Evolutionary conservation across 2,113 vertebrate species (phyloP).

Genomic region (Nothocercus nigrocapillus): DNA sequence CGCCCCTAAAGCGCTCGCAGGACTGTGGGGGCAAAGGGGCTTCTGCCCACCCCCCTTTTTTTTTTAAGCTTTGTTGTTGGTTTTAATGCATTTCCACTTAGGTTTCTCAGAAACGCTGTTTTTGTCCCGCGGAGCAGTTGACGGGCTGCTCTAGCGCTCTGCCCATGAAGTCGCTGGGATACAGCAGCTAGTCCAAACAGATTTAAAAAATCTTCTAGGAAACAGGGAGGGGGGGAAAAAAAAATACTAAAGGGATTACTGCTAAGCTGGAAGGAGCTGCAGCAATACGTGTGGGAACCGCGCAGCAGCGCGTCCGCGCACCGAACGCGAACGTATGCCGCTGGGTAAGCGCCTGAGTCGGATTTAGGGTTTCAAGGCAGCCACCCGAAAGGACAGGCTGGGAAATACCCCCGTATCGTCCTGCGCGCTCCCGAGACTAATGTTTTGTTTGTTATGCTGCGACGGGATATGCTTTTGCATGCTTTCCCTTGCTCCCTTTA

Average conservation of each 20-base stretch:
- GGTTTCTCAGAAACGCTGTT: background rate
- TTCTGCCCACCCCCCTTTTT: background rate
- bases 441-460: background rate
- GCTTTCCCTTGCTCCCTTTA: background rate
- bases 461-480: background rate
- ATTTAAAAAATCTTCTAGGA: background rate
- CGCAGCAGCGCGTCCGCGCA: background rate
- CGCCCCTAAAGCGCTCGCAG: too few relatives aligned
- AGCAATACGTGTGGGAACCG: background rate
- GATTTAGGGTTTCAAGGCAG: background rate
- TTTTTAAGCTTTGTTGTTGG: too few relatives aligned
- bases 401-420: background rate
- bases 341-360: background rate
- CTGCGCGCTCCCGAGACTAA: background rate
- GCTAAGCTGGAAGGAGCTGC: constrained; percentile 24
- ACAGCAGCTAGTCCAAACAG: background rate
- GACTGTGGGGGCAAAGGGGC: background rate
- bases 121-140: background rate
- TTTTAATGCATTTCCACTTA: background rate
- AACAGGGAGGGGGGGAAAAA: background rate
- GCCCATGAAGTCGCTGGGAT: background rate
- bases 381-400: constrained; percentile 9
- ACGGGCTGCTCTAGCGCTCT: background rate
- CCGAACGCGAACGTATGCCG: too few relatives aligned
- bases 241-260: background rate